Percentiles rank a stretch among this genome's conserved stretches.
Evolutionary conservation across 2,113 vertebrate species (phyloP).

Genomic region (Anas platyrhynchos): DNA sequence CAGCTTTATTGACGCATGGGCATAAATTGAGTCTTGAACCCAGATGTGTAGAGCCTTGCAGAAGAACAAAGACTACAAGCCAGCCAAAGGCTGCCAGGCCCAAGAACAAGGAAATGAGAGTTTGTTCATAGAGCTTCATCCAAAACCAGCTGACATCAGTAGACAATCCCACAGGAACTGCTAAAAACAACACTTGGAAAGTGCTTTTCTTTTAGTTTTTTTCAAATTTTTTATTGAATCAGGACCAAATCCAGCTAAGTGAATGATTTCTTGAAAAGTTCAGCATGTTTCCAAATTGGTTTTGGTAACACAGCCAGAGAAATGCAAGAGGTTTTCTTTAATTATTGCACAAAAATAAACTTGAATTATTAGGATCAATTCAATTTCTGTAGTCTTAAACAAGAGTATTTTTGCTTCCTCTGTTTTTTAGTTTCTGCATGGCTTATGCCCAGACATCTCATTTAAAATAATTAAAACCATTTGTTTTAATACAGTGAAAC

Average conservation of each 20-base stretch:
- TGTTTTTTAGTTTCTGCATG: neutral
- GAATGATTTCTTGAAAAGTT: conserved; percentile 56
- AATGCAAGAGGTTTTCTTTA: conserved; percentile 30
- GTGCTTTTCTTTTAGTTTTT: neutral
- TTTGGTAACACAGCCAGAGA: conserved; percentile 50
- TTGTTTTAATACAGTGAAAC: conserved; percentile 34
- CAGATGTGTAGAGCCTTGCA: neutral
- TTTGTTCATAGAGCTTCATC: neutral
- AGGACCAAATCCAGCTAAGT: conserved; percentile 30
- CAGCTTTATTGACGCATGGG: rapidly evolving
- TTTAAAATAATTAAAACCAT: conserved; percentile 63
- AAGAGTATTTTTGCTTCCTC: conserved; percentile 46
- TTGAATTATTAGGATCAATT: conserved; percentile 44
- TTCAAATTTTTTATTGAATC: neutral
- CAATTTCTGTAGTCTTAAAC: conserved; percentile 59
- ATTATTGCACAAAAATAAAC: conserved; percentile 57
- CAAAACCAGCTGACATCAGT: conserved; percentile 7
- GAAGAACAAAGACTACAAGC: neutral
- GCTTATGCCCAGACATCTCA: conserved; percentile 17
- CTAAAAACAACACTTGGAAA: neutral
- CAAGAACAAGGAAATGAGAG: neutral
- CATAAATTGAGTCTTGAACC: neutral
- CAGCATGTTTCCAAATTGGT: neutral
- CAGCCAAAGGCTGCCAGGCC: neutral
- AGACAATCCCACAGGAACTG: neutral